Evolutionary conservation across 2,888 invertebrate genomes (phyloP), one percentile per base, ranked within the genome.

Genomic region (Tuta absoluta): DNA sequence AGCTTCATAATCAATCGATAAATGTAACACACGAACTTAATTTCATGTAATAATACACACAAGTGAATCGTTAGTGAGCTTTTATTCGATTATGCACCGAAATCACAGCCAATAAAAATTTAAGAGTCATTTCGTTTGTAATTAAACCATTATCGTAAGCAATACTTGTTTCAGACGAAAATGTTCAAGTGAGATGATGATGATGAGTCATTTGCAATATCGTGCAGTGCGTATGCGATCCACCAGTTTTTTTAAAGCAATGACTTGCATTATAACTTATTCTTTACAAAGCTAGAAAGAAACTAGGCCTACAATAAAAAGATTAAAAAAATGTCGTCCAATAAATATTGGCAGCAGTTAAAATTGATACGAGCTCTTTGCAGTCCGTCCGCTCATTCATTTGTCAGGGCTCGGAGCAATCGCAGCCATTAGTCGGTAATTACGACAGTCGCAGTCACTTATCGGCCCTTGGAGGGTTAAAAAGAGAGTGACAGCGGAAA

Each of bases 381-480:
- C 63, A 10, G 59, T 33, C 60, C 48, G 65, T 56, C 57, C 65
- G 63, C 57, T 67, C 57, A 67, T 65, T 67, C 67, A 67, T 67
- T 67, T 67, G 67, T 67, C 67, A 65, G 53, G 59, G 48, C 11
- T 21, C 28, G 28, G 53, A 61, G 66, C 60, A 63, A 66, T 64
- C 64, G 60, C 61, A 28, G 23, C 67, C 67, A 67, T 67, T 67
- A 67, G 65, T 17, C 64, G 12, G 65, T 67, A 67, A 67, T 67
- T 67, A 67, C 67, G 63, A 67, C 61, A 49, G 45, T 21, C 63
- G 21, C 60, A 41, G 63, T 63, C 12, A 41, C 12, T 41, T 41
- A n/a, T n/a, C n/a, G 14, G 41, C 14, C 41, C 41, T 41, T 41
- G 41, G 12, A 14, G 12, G 41, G 41, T 2, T 14, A 41, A 41